Evolutionary conservation across 2,888 invertebrate species (phyloP).

Genomic region (Epirrita christyi): DNA sequence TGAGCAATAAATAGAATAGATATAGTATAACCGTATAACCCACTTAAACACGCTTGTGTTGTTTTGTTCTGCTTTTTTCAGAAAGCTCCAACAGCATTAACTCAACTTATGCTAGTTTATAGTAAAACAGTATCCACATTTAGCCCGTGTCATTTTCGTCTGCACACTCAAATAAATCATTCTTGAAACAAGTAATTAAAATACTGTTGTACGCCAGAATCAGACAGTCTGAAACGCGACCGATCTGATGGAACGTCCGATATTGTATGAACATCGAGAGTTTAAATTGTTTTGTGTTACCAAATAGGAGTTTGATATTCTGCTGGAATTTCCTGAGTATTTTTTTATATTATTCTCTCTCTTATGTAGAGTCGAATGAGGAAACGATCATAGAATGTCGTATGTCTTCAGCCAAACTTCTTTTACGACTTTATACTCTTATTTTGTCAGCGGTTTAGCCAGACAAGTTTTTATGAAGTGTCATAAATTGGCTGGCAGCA

Average conservation of each 20-base stretch:
- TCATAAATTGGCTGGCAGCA: no score
- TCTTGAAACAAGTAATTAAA: constrained; percentile 83
- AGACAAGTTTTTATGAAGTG: no score
- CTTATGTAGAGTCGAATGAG: no score
- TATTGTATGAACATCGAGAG: constrained; percentile 18
- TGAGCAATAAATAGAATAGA: no score
- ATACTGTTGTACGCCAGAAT: constrained; percentile 78
- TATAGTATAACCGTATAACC: no score
- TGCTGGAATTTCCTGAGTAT: neutral
- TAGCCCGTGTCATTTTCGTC: constrained; percentile 44
- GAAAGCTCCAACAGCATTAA: neutral
- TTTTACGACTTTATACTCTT: no score
- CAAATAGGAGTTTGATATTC: neutral
- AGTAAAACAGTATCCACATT: constrained; percentile 44
- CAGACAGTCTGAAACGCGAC: constrained; percentile 70
- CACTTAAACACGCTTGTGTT: no score
- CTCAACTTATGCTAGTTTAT: constrained; percentile 4
- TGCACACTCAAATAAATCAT: constrained; percentile 76
- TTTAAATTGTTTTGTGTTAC: constrained; percentile 17
- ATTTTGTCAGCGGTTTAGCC: no score
- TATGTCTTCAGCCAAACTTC: no score
- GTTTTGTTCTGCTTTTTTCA: neutral
- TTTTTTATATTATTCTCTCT: neutral
- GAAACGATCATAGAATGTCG: no score
- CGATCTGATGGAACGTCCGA: constrained; percentile 14